Evolutionary conservation across 2,888 invertebrate species (phyloP), one percentile per base, ranked within the genome.

Genomic region (Parascotia fuliginaria): DNA sequence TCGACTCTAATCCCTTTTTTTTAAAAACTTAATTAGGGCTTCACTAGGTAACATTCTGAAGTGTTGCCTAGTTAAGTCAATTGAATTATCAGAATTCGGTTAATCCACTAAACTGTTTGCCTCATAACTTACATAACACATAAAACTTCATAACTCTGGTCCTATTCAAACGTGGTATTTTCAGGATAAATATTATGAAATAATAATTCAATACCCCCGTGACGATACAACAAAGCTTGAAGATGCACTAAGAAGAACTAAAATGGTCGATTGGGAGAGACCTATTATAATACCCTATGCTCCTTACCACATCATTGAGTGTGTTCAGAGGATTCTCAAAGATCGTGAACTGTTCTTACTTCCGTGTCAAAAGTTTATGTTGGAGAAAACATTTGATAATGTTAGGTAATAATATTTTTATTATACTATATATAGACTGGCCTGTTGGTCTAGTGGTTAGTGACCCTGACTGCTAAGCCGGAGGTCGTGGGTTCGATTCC

Each of bases 181-280:
- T 6, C 70, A 81, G 81, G 49, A 53, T 11, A 46, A 40, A 13
- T 67, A 47, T 19, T 65, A 75, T 33, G 81, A 81, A 65, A 47
- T 82, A 0, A 50, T 82, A 9, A 66, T 81, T 14, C 74, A 76
- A 37, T 73, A 66, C n/a, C 75, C 75, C 2, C 70, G 44, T 15
- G 66, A 73, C 13, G 70, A 80, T 38, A 81, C 75, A 0, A 51
- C 45, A 9, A 54, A 60, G 29, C 55, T 83, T 3, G 73, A 79
- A 65, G 60, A 73, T 7, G 77, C 79, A 6, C 55, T 85, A 4
- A 58, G 31, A 6, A 62, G 14, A 2, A 83, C 83, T 1, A 71
- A 75, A 15, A 6, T 75, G 0, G 70, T 83, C 32, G 65, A 81
- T 42, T 83, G 79, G 79, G 55, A 33, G 0, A 62, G 57, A 44